These are phyloP conservation scores for Adelosebastes latens DNA, from an alignment of 2,797 vertebrate species.

Conservation along the genomic window DNA sequence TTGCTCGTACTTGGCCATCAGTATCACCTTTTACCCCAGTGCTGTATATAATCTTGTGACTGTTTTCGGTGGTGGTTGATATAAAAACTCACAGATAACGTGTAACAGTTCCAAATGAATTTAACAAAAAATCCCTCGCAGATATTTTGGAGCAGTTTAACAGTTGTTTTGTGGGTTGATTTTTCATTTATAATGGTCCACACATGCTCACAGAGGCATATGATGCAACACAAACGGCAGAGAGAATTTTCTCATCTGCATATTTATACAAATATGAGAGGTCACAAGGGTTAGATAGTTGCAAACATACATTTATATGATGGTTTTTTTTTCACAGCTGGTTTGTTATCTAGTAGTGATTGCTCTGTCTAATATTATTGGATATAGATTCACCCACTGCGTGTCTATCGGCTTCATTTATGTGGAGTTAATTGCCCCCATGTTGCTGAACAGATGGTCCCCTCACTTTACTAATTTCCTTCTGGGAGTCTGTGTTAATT, in stretches of 20 bases:
- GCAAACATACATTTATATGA: not conserved
- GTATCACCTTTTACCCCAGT: not conserved
- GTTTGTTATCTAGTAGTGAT: conserved; percentile 29
- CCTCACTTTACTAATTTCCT: conserved; percentile 47
- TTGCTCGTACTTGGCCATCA: not conserved
- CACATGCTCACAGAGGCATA: not conserved
- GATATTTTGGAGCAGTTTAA: not conserved
- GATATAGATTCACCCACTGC: conserved; percentile 37
- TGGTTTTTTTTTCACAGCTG: not conserved
- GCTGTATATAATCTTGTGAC: not conserved
- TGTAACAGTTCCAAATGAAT: not conserved
- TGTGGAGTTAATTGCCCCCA: conserved; percentile 61
- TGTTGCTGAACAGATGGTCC: conserved; percentile 68
- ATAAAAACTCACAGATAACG: not conserved
- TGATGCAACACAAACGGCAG: not conserved
- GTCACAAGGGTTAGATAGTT: conserved; percentile 6
- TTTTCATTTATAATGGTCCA: not conserved
- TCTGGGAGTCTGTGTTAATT: conserved; percentile 49
- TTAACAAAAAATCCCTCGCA: not conserved
- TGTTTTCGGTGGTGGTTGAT: not conserved
- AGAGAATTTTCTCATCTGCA: not conserved
- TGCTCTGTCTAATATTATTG: conserved; percentile 36
- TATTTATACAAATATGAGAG: conserved; percentile 19
- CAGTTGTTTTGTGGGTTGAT: not conserved
- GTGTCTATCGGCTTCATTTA: conserved; percentile 55